These are phyloP conservation scores for Eucidaris tribuloides DNA, from an alignment of 35 echinoderm and acorn worm genomes.

Conservation along the genomic window DNA sequence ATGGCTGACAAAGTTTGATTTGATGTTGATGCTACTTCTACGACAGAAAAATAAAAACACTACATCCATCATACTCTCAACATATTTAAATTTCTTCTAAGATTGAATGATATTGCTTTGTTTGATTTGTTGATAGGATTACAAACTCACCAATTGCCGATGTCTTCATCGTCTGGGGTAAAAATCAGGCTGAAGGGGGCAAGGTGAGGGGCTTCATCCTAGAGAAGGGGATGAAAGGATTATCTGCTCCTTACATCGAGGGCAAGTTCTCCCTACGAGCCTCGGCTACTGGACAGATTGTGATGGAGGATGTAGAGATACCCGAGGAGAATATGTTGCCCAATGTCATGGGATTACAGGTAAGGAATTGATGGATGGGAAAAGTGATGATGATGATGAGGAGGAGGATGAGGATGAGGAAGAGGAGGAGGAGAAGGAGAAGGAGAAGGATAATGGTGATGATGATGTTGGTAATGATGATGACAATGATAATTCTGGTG, in stretches of 20 bases:
- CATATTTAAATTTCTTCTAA: no score
- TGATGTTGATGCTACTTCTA: no score
- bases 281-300: conserved; percentile 89
- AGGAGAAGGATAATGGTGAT: neutral
- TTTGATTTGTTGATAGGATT: conserved; percentile 64
- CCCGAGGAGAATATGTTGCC: conserved; percentile 97
- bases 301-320: conserved; percentile 98
- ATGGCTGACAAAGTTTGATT: no score
- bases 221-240: conserved; percentile 96
- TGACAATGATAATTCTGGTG: neutral
- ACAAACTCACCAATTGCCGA: conserved; percentile 98
- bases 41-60: no score
- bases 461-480: neutral
- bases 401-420: no score
- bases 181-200: conserved; percentile 66
- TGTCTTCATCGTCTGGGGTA: conserved; percentile 93
- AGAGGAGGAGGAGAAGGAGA: neutral
- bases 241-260: conserved; percentile 79
- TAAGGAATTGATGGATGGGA: conserved; percentile 21
- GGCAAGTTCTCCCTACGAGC: conserved; percentile 94
- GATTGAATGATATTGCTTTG: no score
- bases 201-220: conserved; percentile 86
- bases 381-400: neutral
- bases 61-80: no score
- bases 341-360: conserved; percentile 68